phyloP scores from a whole-genome alignment of 2,797 vertebrate species.

The Bufotes viridis region DNA sequence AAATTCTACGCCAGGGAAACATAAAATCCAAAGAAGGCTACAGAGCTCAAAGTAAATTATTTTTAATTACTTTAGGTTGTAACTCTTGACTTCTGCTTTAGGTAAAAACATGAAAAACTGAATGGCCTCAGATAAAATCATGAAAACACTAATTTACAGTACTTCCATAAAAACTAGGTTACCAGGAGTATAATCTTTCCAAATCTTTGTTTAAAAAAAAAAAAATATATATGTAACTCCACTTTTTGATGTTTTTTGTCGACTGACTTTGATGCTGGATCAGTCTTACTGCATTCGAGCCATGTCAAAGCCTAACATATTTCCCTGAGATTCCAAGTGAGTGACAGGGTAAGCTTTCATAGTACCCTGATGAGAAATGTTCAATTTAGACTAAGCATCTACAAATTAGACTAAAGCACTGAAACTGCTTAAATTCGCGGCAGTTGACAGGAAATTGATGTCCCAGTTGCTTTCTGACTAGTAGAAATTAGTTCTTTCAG shows the following conservation, averaged over 20 bases:
- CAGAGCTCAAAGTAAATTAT: conserved; percentile 43
- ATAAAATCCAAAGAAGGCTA: conserved; percentile 39
- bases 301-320: conserved; percentile 50
- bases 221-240: conserved; percentile 4
- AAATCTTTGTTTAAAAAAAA: conserved; percentile 46
- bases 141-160: conserved; percentile 48
- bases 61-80: conserved; percentile 52
- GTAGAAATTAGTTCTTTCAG: conserved; percentile 71
- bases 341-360: conserved; percentile 67
- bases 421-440: conserved; percentile 67
- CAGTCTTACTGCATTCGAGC: conserved; percentile 52
- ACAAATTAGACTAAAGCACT: conserved; percentile 69
- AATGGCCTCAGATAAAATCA: conserved; percentile 60
- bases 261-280: conserved; percentile 57
- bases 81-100: conserved; percentile 33
- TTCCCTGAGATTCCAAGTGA: conserved; percentile 56
- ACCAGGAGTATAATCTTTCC: conserved; percentile 58
- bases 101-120: conserved; percentile 40
- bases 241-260: conserved; percentile 51
- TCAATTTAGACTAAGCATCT: conserved; percentile 71
- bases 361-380: conserved; percentile 69
- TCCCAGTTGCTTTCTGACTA: conserved; percentile 72
- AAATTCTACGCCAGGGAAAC: conserved; percentile 32
- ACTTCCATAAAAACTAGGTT: conserved; percentile 41
- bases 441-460: conserved; percentile 73